phyloP scores from a whole-genome alignment of 2,888 invertebrate genomes.

The Zeuzera pyrina region DNA sequence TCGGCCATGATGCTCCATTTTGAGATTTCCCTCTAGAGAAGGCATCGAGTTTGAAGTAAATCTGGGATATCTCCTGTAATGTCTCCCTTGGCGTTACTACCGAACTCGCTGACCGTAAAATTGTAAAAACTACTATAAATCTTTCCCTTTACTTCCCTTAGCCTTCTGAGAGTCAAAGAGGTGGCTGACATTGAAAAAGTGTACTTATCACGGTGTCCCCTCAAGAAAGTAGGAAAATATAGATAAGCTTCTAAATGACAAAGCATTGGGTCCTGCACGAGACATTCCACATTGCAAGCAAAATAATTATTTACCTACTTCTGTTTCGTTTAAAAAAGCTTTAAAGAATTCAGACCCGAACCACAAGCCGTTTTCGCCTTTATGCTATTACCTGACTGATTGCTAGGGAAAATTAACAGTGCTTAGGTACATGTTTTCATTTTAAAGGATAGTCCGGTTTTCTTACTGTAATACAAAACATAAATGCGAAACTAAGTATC shows the following conservation, averaged over 20 bases:
- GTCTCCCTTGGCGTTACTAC: conserved; percentile 54
- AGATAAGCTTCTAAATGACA: too few relatives aligned
- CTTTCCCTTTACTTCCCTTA: conserved; percentile 36
- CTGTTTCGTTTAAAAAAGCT: too few relatives aligned
- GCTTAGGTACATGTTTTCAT: too few relatives aligned
- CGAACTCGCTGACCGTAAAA: conserved; percentile 67
- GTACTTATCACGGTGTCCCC: conserved; percentile 5
- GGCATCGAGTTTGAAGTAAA: conserved; percentile 65
- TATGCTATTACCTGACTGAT: conserved; percentile 15
- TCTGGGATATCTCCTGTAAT: conserved; percentile 63
- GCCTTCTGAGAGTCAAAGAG: conserved; percentile 19
- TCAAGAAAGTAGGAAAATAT: too few relatives aligned
- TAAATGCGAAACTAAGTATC: too few relatives aligned
- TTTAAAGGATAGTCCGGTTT: too few relatives aligned
- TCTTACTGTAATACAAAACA: too few relatives aligned
- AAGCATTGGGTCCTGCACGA: too few relatives aligned
- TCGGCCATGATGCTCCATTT: conserved; percentile 45
- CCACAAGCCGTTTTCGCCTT: conserved; percentile 6
- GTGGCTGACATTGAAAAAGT: conserved; percentile 4
- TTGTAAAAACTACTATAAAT: conserved; percentile 70
- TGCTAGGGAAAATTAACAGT: conserved; percentile 21
- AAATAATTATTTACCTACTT: too few relatives aligned
- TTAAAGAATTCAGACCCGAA: too few relatives aligned
- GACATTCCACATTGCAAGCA: too few relatives aligned
- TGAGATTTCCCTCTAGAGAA: conserved; percentile 62